Conservation (phyloP, 2,797 vertebrate genomes). For the Yasuhikotakia modesta region DNA sequence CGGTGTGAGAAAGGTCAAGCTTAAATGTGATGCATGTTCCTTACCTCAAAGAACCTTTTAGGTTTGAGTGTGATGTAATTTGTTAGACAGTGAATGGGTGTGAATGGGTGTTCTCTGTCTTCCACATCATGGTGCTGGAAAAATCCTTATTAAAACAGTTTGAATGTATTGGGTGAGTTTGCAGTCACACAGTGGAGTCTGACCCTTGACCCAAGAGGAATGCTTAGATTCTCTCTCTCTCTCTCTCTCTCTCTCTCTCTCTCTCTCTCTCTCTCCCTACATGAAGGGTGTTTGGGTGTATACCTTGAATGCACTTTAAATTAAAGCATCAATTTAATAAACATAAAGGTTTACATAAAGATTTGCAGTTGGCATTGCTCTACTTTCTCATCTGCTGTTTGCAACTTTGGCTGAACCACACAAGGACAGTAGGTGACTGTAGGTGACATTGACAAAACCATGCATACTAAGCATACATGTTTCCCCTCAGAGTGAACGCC, state of each 20-base stretch:
- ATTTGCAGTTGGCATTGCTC: too few relatives aligned
- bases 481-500: conserved; percentile 82
- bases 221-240: neutral
- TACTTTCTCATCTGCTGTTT: too few relatives aligned
- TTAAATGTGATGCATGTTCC: conserved; percentile 16
- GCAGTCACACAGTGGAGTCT: neutral
- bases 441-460: neutral
- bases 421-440: neutral
- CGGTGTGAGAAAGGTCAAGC: conserved; percentile 30
- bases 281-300: neutral
- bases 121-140: neutral
- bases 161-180: too few relatives aligned
- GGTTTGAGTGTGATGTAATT: neutral
- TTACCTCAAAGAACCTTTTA: conserved; percentile 15
- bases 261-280: too few relatives aligned
- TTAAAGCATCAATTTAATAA: too few relatives aligned
- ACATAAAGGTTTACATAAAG: too few relatives aligned
- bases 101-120: neutral
- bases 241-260: neutral
- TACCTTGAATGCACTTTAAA: neutral
- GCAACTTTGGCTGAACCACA: too few relatives aligned
- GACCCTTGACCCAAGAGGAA: neutral
- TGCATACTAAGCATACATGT: conserved; percentile 2
- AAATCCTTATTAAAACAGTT: too few relatives aligned
- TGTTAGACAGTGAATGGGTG: neutral